Evolutionary conservation across 2,888 invertebrate genomes (phyloP), one percentile per base, ranked within the genome.

Genomic region (Caenorhabditis afra): DNA sequence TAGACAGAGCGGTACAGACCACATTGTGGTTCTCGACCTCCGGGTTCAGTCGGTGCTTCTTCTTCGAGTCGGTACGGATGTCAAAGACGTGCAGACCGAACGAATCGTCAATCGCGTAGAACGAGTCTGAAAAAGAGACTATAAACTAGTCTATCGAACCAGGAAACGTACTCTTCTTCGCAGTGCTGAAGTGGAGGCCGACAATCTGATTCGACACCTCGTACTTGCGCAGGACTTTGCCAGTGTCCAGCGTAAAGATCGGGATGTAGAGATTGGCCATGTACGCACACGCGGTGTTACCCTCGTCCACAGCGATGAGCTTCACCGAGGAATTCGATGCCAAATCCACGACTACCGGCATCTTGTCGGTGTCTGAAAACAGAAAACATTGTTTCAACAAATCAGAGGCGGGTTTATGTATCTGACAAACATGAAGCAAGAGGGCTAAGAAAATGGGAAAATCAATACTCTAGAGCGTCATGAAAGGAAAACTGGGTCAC

Each of bases 41-140:
- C 4, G 83, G 81, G 47, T 83, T 83, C 59, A 83, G 52, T 37
- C 83, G 73, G 0, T 52, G 39, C 59, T 83, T 83, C 41, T 79
- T 80, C 55, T 81, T 81, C 1, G 65, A 47, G n/a, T 66, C 65
- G 5, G 76, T 37, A 16, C 83, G 67, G 2, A 68, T 18, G 47
- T 83, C 83, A 41, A 81, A 83, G 8, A 76, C 22, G 47, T 83
- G 81, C 11, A 83, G 37, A 8, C 83, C 81, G 47, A 80, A 83
- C 3, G 80, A 80, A 37, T 81, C 81, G 49, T 83, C 83, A 20
- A 81, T 59, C 0, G 79, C 77, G 55, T 71, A 74, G 39, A 83
- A 49, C 35, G 74, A 59, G 23, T 53, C 79, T 79, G 79, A 22
- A 71, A 53, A n/a, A n/a, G 0, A 7, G n/a, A n/a, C 10, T n/a